Evolutionary conservation across 2,888 invertebrate genomes (phyloP).

Genomic region (Deroplatys truncata): DNA sequence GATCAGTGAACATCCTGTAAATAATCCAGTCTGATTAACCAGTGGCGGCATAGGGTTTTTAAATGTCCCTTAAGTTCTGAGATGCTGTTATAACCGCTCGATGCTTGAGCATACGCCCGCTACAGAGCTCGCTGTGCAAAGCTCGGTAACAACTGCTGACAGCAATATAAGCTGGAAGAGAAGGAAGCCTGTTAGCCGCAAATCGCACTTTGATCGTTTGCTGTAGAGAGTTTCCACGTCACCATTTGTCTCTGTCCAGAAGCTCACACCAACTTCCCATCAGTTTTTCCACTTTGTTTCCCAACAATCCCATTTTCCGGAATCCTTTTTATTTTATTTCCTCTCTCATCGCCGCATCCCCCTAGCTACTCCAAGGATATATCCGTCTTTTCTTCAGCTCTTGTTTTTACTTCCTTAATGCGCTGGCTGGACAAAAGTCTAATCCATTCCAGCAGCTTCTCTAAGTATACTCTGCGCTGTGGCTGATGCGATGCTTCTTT

Average conservation of each 20-base stretch:
- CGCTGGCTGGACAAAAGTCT: neutral
- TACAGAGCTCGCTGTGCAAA: too few relatives aligned
- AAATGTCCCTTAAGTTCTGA: too few relatives aligned
- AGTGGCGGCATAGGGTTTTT: too few relatives aligned
- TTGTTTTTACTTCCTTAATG: neutral
- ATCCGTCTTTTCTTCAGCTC: neutral
- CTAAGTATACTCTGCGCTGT: neutral
- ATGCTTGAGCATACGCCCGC: too few relatives aligned
- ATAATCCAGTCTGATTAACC: too few relatives aligned
- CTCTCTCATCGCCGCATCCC: neutral
- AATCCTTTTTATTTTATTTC: conserved; percentile 1
- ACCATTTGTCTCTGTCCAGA: neutral
- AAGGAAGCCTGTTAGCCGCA: neutral
- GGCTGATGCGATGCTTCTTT: neutral
- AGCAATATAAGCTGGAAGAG: neutral
- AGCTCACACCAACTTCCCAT: neutral
- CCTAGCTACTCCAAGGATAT: neutral
- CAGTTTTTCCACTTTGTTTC: conserved; percentile 26
- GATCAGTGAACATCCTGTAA: too few relatives aligned
- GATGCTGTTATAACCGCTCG: too few relatives aligned
- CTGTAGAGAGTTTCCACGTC: neutral
- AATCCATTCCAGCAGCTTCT: neutral
- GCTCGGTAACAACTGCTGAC: neutral
- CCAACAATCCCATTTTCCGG: conserved; percentile 26
- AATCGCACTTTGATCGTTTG: neutral